Conservation (phyloP, 2,113 vertebrate species). For the Loxodonta africana region DNA sequence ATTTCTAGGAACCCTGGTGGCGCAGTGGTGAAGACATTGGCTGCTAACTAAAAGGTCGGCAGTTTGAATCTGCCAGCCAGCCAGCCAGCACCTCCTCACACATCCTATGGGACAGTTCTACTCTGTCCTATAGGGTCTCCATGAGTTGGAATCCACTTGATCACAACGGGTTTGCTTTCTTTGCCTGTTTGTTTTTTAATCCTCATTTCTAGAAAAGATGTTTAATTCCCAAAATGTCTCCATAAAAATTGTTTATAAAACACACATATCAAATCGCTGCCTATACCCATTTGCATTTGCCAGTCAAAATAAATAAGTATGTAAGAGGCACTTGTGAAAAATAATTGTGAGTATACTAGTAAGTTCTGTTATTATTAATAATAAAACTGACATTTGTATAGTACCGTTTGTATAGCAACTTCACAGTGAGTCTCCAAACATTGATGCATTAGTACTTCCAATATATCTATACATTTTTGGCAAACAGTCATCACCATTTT, state of each 20-base stretch:
- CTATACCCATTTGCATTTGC: neutral
- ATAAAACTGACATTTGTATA: conserved; percentile 55
- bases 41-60: too few relatives aligned
- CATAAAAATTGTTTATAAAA: conserved; percentile 28
- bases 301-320: conserved; percentile 55
- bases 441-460: conserved; percentile 62
- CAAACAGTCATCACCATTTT: conserved; percentile 60
- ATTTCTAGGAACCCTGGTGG: too few relatives aligned
- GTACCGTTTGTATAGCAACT: conserved; percentile 20
- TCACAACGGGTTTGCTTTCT: neutral
- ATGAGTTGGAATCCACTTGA: too few relatives aligned
- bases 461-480: conserved; percentile 50
- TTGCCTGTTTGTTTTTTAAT: neutral
- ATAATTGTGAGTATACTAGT: conserved; percentile 50
- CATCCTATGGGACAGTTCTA: too few relatives aligned
- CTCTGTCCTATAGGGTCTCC: too few relatives aligned
- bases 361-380: conserved; percentile 43
- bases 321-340: neutral
- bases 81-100: too few relatives aligned
- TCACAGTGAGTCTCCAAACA: conserved; percentile 22
- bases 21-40: too few relatives aligned
- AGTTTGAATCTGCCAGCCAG: too few relatives aligned
- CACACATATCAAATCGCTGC: neutral
- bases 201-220: neutral
- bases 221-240: neutral